Conservation (phyloP, 2,797 vertebrate species). For the Urocyon cinereoargenteus region DNA sequence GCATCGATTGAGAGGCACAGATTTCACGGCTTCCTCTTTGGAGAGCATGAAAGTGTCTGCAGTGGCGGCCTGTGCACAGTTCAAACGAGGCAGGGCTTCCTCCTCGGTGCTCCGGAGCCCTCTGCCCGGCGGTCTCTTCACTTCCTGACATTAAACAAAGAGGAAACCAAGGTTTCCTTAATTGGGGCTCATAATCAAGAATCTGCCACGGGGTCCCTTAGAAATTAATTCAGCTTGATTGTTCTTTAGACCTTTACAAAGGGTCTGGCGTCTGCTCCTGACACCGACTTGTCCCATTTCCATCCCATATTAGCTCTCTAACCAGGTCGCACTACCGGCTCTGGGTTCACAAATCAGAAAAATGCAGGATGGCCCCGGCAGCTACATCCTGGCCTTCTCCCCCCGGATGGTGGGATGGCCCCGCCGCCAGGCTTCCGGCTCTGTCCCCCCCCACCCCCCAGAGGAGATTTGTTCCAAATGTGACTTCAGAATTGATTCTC, state of each 20-base stretch:
- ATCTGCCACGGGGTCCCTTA: conserved; percentile 3
- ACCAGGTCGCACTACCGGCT: not conserved
- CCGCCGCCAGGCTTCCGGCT: accelerated
- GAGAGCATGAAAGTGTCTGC: not conserved
- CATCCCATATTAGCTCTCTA: not conserved
- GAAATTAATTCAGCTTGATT: conserved; percentile 50
- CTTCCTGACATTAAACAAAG: conserved; percentile 65
- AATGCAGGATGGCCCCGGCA: accelerated
- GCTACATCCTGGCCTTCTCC: not conserved
- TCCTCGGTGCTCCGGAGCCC: not conserved
- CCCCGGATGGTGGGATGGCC: accelerated
- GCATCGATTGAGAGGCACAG: not conserved
- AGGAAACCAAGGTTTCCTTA: conserved; percentile 34
- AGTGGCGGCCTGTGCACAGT: accelerated
- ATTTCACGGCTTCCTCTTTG: not conserved
- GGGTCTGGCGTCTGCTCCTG: not conserved
- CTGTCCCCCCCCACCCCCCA: not conserved
- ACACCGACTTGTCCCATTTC: not conserved
- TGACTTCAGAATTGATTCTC: not conserved
- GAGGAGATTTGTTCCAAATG: not conserved
- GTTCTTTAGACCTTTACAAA: not conserved
- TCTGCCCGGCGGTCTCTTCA: not conserved
- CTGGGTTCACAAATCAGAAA: not conserved
- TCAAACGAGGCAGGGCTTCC: accelerated
- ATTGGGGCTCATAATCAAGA: conserved; percentile 60